Evolutionary conservation across 2,888 invertebrate genomes (phyloP).

Genomic region (Linyphia triangularis): DNA sequence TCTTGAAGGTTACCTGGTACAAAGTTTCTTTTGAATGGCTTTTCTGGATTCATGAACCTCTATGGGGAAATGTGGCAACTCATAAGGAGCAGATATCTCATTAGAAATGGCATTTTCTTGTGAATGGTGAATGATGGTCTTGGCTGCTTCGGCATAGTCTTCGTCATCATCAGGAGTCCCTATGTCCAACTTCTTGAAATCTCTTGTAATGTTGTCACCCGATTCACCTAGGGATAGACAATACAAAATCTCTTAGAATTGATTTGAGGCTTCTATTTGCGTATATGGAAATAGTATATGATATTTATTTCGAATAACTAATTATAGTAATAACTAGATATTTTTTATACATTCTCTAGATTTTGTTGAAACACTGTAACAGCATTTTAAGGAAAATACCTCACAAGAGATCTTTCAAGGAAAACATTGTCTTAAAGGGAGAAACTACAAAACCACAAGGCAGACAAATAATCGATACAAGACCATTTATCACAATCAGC

Average conservation of each 20-base stretch:
- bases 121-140: conserved; percentile 68
- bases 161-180: conserved; percentile 62
- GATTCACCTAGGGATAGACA: conserved; percentile 57
- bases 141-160: conserved; percentile 50
- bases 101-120: conserved; percentile 81
- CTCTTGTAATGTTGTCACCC: conserved; percentile 52
- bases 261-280: background rate
- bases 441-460: too few relatives aligned
- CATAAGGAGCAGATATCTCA: conserved; percentile 96
- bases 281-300: background rate
- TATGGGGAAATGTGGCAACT: conserved; percentile 98
- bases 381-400: too few relatives aligned
- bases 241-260: background rate
- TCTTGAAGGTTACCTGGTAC: conserved; percentile 92
- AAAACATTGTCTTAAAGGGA: too few relatives aligned
- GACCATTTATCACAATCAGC: too few relatives aligned
- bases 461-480: too few relatives aligned
- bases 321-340: background rate
- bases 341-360: too few relatives aligned
- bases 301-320: background rate
- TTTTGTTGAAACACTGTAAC: too few relatives aligned
- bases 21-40: conserved; percentile 91
- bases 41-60: conserved; percentile 97
- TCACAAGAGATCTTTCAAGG: too few relatives aligned
- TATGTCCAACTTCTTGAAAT: conserved; percentile 49